These are phyloP conservation scores for Brachionichthys hirsutus DNA, from an alignment of 2,113 vertebrate species.

Conservation along the genomic window DNA sequence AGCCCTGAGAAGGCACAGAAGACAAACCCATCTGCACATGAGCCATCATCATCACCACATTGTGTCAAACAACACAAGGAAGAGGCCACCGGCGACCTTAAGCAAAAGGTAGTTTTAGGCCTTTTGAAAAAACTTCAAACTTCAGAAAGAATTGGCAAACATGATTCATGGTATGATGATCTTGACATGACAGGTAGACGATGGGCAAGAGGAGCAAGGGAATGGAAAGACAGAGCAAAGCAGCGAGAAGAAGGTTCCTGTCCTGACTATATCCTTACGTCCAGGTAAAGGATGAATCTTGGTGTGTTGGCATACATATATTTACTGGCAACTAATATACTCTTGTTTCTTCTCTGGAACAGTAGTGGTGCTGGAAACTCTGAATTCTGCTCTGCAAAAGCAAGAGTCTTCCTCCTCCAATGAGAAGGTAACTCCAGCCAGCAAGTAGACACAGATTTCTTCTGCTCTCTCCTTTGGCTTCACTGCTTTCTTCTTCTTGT, in stretches of 20 bases:
- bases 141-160: neutral
- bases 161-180: constrained; percentile 10
- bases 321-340: neutral
- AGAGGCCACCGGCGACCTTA: constrained; percentile 25
- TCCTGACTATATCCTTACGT: constrained; percentile 71
- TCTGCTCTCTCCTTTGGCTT: neutral
- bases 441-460: too few relatives aligned
- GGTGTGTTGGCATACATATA: neutral
- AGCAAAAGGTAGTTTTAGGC: constrained; percentile 55
- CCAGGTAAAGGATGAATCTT: constrained; percentile 64
- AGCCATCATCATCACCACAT: constrained; percentile 18
- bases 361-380: constrained; percentile 76
- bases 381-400: constrained; percentile 63
- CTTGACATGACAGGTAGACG: constrained; percentile 30
- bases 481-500: neutral
- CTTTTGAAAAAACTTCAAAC: neutral
- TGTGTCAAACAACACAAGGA: constrained; percentile 46
- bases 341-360: constrained; percentile 10
- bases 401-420: constrained; percentile 49
- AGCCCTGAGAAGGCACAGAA: constrained; percentile 23
- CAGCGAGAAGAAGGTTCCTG: constrained; percentile 66
- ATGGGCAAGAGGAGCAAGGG: constrained; percentile 42
- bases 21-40: neutral
- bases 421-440: constrained; percentile 39
- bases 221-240: constrained; percentile 43